phyloP scores from a whole-genome alignment of 2,797 vertebrate species.

The Nyctalus aviator region DNA sequence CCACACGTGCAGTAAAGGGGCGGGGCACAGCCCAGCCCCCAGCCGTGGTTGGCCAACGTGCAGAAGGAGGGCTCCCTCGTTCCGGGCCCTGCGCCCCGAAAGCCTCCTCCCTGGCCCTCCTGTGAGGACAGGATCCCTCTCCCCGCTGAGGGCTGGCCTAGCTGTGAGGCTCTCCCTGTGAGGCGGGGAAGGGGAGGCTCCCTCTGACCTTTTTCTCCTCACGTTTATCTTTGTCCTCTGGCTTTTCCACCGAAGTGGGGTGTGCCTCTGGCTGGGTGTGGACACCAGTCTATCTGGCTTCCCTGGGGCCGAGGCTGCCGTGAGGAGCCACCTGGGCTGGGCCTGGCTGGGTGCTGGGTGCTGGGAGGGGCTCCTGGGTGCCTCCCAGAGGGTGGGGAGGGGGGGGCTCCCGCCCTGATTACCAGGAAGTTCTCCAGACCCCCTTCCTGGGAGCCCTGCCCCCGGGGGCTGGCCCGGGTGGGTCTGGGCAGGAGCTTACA shows the following conservation, averaged over 20 bases:
- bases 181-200: not conserved
- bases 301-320: not conserved
- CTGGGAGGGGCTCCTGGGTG: not conserved
- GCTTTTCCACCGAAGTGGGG: not conserved
- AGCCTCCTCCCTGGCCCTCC: not conserved
- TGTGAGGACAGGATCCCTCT: not conserved
- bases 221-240: slow-evolving; percentile 14
- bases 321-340: not conserved
- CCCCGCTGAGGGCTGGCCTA: not conserved
- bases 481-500: not conserved
- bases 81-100: not conserved
- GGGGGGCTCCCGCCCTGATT: not conserved
- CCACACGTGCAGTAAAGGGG: not conserved
- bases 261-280: slow-evolving; percentile 58
- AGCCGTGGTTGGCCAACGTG: not conserved
- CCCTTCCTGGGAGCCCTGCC: not conserved
- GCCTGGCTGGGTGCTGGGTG: not conserved
- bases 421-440: not conserved
- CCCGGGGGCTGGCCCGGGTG: not conserved
- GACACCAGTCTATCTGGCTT: slow-evolving; percentile 44
- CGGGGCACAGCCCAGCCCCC: too few relatives aligned
- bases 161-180: not conserved
- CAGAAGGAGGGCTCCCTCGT: not conserved
- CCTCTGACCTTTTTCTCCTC: not conserved
- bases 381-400: not conserved